Evolutionary conservation across 1,140 invertebrate genomes (phyloP), one percentile per base, ranked within the genome.

Genomic region (Anastatus disparis): DNA sequence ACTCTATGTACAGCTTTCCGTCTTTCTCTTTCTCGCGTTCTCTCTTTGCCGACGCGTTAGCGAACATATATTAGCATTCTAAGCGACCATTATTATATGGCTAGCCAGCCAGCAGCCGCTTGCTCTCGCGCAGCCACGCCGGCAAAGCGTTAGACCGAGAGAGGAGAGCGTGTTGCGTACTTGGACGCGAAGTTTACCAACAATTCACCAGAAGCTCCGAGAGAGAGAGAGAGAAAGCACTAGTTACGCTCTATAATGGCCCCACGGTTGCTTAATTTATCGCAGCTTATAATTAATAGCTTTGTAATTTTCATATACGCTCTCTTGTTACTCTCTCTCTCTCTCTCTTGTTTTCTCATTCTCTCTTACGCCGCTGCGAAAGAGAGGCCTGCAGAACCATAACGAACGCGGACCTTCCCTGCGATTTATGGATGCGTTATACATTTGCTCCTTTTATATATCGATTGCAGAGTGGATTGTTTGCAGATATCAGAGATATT

Each of bases 1-100:
- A n/a, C 17, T 15, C 42, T n/a, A 15, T 13, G 6, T 24, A 24
- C n/a, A 31, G 15, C 31, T n/a, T n/a, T 59, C 56, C 35, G 13
- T 59, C 56, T 42, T 27, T 29, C 59, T 31, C 56, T 59, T 12
- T 42, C 40, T 31, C 29, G 12, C 56, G 35, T 12, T n/a, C n/a
- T n/a, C n/a, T n/a, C 35, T 17, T 40, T 79, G 79, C 79, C 79
- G 76, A 76, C 75, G 46, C 46, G 78, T 73, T 76, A 76, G 78
- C n/a, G 82, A 79, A 86, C 84, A 86, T 86, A 86, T 86, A 86
- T 86, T 86, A 86, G 83, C 84, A 86, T 86, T 86, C 84, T 86
- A 84, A 84, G 80, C 79, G 79, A 81, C 82, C 81, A 83, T 86
- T 86, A 85, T 85, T 85, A 84, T 86, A 83, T 85, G 81, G 79